Base-by-base conservation (phyloP, 2,797 vertebrate genomes). In the Ceyx erithaca region DNA sequence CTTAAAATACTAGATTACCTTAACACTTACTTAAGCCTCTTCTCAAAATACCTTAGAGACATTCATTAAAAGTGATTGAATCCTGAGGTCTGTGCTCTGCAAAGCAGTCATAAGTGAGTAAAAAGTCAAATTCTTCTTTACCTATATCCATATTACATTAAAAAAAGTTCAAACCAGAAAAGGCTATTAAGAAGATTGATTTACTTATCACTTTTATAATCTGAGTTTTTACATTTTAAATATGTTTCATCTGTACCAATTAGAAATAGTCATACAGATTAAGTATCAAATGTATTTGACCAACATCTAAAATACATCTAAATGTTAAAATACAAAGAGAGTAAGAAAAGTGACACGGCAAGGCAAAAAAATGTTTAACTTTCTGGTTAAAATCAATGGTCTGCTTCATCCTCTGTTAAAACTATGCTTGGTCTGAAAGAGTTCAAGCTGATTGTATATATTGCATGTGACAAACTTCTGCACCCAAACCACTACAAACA, bases 401-500 rank as follows among this genome's bases (percentile, higher is more conserved):
- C 52, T 10, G 40, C 16, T 28, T 86, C 54, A 72, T 30, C n/a
- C 11, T 70, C 57, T 70, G 62, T 40, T 80, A 63, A 83, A 87
- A 54, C 18, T 28, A 33, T 16, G 55, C 28, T 20, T 66, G 43
- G 13, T 64, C 37, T 68, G 33, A 70, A 77, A 66, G 43, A 52
- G 41, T 23, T 76, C 33, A 64, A 31, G 22, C 57, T 37, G 28
- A 58, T 10, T 51, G 19, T 33, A 14, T 23, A 48, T 6, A 33
- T 6, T n/a, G 15, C 6, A 2, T 33, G 28, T 78, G 73, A 87
- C 84, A 70, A 73, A 21, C 33, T 89, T 73, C 58, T 76, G 63
- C 82, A 94, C 46, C 14, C 35, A 80, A 83, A 73, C 72, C 83
- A 68, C 91, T 92, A 92, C 75, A 93, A 83, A 85, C n/a, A 66